These are phyloP conservation scores for Mystacides longicornis DNA, from an alignment of 2,888 invertebrate genomes.

Conservation along the genomic window DNA sequence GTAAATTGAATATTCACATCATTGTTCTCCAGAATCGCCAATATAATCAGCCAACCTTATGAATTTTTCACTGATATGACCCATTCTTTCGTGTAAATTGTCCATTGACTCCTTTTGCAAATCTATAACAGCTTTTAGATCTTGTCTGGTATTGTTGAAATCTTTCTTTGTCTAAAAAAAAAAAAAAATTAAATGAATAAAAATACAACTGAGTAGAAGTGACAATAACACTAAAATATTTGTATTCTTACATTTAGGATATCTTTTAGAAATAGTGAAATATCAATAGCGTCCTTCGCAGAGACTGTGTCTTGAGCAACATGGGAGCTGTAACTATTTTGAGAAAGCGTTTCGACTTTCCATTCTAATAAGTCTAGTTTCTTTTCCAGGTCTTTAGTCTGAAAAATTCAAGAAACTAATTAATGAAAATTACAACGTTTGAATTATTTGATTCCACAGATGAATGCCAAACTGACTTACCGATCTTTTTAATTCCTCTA, in stretches of 20 bases:
- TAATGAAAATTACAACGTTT: neutral
- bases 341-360: conserved; percentile 10
- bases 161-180: conserved; percentile 12
- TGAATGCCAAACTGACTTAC: neutral
- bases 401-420: neutral
- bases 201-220: neutral
- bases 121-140: conserved; percentile 2
- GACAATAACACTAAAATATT: neutral
- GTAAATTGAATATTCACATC: neutral
- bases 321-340: conserved; percentile 1
- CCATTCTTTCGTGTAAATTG: conserved; percentile 3
- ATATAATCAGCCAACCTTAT: neutral
- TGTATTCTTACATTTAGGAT: neutral
- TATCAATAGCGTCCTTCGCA: neutral
- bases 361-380: conserved; percentile 13
- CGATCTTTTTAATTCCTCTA: conserved; percentile 11
- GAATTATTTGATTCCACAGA: neutral
- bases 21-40: conserved; percentile 1
- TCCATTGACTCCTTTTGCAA: neutral
- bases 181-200: neutral
- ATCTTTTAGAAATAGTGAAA: conserved; percentile 7
- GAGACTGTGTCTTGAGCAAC: neutral
- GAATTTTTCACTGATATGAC: conserved; percentile 5
- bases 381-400: conserved; percentile 14
- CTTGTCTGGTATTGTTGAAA: conserved; percentile 2